phyloP scores from a whole-genome alignment of 1,140 invertebrate species.

The Pseudomyrmex concolor region DNA sequence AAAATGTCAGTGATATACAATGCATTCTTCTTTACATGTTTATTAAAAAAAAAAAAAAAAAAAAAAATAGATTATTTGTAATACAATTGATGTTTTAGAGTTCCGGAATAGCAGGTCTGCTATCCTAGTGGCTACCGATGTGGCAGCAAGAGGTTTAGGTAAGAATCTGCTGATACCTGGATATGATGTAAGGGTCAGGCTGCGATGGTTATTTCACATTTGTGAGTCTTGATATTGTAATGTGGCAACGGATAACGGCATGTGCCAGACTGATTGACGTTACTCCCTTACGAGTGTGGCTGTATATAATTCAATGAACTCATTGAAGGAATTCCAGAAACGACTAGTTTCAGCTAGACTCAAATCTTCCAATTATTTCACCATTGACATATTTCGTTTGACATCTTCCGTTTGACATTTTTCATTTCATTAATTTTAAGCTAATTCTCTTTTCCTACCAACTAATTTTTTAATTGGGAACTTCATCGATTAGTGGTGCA shows the following conservation, averaged over 20 bases:
- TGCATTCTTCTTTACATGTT: no score
- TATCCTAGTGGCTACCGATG: constrained; percentile 94
- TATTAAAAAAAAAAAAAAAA: no score
- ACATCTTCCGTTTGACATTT: not conserved
- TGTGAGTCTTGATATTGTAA: constrained; percentile 76
- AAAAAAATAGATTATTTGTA: constrained; percentile 8
- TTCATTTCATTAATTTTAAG: constrained; percentile 37
- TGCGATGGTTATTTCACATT: constrained; percentile 84
- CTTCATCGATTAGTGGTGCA: constrained; percentile 8
- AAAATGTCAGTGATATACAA: no score
- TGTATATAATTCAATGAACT: constrained; percentile 61
- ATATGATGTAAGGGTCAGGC: constrained; percentile 85
- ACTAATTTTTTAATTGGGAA: constrained; percentile 50
- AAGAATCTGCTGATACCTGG: constrained; percentile 82
- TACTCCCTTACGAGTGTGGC: constrained; percentile 76
- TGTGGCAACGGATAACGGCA: constrained; percentile 85
- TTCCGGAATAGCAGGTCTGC: constrained; percentile 90
- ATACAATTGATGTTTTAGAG: constrained; percentile 85
- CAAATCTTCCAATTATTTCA: constrained; percentile 31
- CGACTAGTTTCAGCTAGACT: constrained; percentile 8
- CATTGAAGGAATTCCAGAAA: constrained; percentile 42
- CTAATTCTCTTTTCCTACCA: constrained; percentile 51
- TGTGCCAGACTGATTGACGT: constrained; percentile 85
- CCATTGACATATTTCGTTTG: constrained; percentile 33
- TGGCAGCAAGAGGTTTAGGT: constrained; percentile 94